These are phyloP conservation scores for Clarias magur DNA, from an alignment of 2,113 vertebrate genomes.

Conservation along the genomic window DNA sequence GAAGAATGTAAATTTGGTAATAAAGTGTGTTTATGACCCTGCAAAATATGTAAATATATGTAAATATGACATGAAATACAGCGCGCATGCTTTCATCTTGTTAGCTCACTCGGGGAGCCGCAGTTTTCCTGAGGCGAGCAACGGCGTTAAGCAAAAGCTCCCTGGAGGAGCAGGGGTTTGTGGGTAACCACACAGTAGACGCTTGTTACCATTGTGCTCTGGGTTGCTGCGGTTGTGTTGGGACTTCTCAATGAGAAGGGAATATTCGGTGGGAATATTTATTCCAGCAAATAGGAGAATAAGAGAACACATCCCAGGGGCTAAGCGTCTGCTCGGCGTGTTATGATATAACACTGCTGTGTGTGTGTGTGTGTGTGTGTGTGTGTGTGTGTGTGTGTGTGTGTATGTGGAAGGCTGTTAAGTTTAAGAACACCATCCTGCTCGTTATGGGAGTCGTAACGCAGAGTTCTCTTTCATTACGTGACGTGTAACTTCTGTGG, in stretches of 20 bases:
- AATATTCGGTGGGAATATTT: constrained; percentile 26
- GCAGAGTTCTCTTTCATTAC: constrained; percentile 31
- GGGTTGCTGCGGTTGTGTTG: constrained; percentile 11
- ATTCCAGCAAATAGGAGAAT: constrained; percentile 23
- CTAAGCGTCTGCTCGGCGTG: neutral
- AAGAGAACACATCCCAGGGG: neutral
- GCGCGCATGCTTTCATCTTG: constrained; percentile 68
- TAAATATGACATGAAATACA: constrained; percentile 10
- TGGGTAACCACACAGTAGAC: constrained; percentile 44
- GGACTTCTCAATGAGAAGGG: constrained; percentile 19
- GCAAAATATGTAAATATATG: neutral
- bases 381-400: neutral
- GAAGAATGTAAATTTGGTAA: neutral
- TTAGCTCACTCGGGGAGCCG: constrained; percentile 76
- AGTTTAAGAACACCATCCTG: constrained; percentile 29
- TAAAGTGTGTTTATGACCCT: neutral
- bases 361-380: too few relatives aligned
- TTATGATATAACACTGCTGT: constrained; percentile 9
- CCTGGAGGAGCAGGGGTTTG: constrained; percentile 36
- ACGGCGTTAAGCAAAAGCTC: constrained; percentile 66
- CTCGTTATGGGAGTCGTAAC: constrained; percentile 37
- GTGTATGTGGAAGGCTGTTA: constrained; percentile 13
- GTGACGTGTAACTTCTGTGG: constrained; percentile 19
- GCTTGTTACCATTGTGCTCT: constrained; percentile 21
- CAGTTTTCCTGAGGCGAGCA: constrained; percentile 72